These are phyloP conservation scores for Odobenus rosmarus DNA, from an alignment of 2,113 vertebrate species.

Conservation along the genomic window DNA sequence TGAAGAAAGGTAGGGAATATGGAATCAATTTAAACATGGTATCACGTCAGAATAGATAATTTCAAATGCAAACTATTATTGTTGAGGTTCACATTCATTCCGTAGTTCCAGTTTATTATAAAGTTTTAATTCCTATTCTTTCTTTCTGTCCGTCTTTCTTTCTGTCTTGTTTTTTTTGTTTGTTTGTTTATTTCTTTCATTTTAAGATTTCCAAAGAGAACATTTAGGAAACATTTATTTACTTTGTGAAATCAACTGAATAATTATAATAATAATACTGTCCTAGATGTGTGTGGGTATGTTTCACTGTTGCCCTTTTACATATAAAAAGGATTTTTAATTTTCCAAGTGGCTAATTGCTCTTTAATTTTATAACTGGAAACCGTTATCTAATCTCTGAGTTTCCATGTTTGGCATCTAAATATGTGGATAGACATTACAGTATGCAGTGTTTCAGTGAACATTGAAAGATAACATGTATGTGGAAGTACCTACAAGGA, in stretches of 20 bases:
- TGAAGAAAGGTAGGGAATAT: slow-evolving; percentile 45
- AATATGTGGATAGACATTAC: not conserved
- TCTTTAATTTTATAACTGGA: not conserved
- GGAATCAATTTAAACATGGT: slow-evolving; percentile 60
- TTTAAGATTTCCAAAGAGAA: not conserved
- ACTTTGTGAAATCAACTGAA: not conserved
- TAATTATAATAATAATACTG: not conserved
- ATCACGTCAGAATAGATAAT: slow-evolving; percentile 38
- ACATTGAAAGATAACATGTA: not conserved
- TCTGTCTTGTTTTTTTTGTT: not conserved
- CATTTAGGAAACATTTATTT: not conserved
- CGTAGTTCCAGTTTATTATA: not conserved
- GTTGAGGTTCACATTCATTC: not conserved
- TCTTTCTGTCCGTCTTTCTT: no score
- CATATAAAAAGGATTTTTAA: not conserved
- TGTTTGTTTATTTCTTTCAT: not conserved
- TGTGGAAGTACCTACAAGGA: not conserved
- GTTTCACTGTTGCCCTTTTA: not conserved
- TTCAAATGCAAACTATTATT: not conserved
- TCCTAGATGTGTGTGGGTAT: not conserved
- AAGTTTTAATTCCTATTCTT: not conserved
- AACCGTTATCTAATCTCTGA: not conserved
- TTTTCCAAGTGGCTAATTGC: not conserved
- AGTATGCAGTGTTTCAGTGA: not conserved
- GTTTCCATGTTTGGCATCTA: not conserved